Conservation (phyloP, 2,888 invertebrate species). For the Ophion obscuratus region DNA sequence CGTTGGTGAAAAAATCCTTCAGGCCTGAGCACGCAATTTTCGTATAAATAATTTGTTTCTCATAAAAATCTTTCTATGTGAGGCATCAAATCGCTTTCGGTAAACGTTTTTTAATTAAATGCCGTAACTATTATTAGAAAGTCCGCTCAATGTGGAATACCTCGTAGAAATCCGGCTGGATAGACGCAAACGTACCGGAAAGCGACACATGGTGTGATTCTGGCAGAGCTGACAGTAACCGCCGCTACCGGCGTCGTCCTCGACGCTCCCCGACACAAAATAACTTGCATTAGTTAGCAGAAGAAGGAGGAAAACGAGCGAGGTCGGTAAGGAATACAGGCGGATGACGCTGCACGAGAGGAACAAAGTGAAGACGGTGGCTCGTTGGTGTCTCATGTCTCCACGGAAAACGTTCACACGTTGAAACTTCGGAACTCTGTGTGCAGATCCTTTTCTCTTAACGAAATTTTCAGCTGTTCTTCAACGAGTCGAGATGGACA, state of each 20-base stretch:
- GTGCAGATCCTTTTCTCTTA: slow-evolving; percentile 12
- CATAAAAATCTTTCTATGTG: too few relatives aligned
- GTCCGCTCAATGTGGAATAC: slow-evolving; percentile 4
- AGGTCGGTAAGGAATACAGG: slow-evolving; percentile 63
- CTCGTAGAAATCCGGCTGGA: slow-evolving; percentile 30
- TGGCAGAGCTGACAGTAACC: slow-evolving; percentile 77
- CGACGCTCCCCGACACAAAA: slow-evolving; percentile 67
- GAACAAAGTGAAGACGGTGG: slow-evolving; percentile 49
- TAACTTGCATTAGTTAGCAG: slow-evolving; percentile 70
- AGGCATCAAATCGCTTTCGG: not conserved
- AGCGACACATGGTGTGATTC: slow-evolving; percentile 79
- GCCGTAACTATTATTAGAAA: not conserved
- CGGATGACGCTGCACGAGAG: slow-evolving; percentile 45
- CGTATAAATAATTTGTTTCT: too few relatives aligned
- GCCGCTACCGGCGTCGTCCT: slow-evolving; percentile 66
- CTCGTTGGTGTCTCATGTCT: slow-evolving; percentile 63
- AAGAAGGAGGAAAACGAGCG: slow-evolving; percentile 45
- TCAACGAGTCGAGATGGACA: slow-evolving; percentile 13
- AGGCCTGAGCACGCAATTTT: too few relatives aligned
- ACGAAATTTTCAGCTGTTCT: slow-evolving; percentile 40
- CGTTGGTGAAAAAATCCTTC: too few relatives aligned
- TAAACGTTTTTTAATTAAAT: not conserved
- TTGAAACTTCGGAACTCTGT: slow-evolving; percentile 20
- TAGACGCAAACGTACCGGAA: slow-evolving; percentile 73
- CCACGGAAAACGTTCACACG: slow-evolving; percentile 37